Conservation (phyloP, 2,888 invertebrate species). For the Cerastis rubricosa region DNA sequence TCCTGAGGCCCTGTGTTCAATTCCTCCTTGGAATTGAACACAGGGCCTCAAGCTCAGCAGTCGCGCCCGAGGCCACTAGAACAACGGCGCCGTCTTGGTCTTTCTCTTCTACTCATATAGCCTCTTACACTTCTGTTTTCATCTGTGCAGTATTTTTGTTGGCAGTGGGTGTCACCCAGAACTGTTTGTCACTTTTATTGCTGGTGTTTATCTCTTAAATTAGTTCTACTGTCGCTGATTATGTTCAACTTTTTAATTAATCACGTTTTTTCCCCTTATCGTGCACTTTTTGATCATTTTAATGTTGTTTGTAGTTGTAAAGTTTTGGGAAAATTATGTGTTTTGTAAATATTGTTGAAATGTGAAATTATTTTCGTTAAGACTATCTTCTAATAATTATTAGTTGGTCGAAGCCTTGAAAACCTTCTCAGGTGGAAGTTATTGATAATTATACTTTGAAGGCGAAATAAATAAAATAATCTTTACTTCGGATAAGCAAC, state of each 20-base stretch:
- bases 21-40: too few species aligned
- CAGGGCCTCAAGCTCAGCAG: too few species aligned
- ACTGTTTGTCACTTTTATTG: constrained; percentile 67
- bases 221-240: constrained; percentile 64
- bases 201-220: constrained; percentile 69
- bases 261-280: constrained; percentile 58
- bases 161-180: constrained; percentile 51
- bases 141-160: constrained; percentile 8
- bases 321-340: constrained; percentile 35
- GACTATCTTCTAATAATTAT: neutral
- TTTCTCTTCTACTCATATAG: neutral
- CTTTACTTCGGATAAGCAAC: too few species aligned
- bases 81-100: neutral
- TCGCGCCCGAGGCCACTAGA: too few species aligned
- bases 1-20: too few species aligned
- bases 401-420: neutral
- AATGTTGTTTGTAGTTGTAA: constrained; percentile 52
- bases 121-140: constrained; percentile 34
- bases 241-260: constrained; percentile 66
- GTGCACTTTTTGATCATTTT: constrained; percentile 48
- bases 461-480: too few species aligned
- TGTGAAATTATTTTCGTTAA: neutral
- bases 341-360: constrained; percentile 23
- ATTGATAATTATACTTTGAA: neutral
- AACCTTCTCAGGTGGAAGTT: neutral